A percentile compares a stretch with the other conserved stretches of the same genome.
phyloP scores from a whole-genome alignment of 2,888 invertebrate genomes.

The Cantharis rustica region DNA sequence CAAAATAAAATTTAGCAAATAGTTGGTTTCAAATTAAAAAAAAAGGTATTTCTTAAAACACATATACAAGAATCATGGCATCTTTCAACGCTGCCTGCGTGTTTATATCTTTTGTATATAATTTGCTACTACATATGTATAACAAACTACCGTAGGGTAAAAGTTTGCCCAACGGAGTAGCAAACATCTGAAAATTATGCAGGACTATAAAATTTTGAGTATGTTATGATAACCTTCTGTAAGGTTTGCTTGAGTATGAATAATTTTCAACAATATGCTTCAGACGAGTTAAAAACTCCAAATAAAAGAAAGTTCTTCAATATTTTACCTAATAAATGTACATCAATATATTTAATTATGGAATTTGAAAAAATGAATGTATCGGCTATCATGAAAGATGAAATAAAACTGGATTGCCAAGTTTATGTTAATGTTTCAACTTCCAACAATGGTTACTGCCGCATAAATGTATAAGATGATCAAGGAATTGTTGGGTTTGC shows the following conservation, averaged over 20 bases:
- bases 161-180: conserved; percentile 4
- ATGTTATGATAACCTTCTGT: conserved; percentile 9
- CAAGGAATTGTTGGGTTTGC: not conserved
- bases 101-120: conserved; percentile 2
- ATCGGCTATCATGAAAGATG: not conserved
- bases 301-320: not conserved
- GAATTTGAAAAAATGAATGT: not conserved
- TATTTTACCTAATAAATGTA: not conserved
- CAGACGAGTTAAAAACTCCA: not conserved
- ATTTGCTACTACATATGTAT: conserved; percentile 9
- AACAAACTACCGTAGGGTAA: conserved; percentile 6
- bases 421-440: not conserved
- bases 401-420: too few species aligned
- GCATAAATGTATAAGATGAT: not conserved
- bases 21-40: not conserved
- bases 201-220: conserved; percentile 9
- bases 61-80: not conserved
- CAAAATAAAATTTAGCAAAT: not conserved
- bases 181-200: conserved; percentile 6
- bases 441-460: not conserved
- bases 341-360: not conserved
- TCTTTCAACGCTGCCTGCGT: not conserved
- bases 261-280: conserved; percentile 1
- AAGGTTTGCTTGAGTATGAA: conserved; percentile 8
- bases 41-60: too few species aligned